Evolutionary conservation across 2,888 invertebrate genomes (phyloP).

Genomic region (Agonopterix subpropinquella): DNA sequence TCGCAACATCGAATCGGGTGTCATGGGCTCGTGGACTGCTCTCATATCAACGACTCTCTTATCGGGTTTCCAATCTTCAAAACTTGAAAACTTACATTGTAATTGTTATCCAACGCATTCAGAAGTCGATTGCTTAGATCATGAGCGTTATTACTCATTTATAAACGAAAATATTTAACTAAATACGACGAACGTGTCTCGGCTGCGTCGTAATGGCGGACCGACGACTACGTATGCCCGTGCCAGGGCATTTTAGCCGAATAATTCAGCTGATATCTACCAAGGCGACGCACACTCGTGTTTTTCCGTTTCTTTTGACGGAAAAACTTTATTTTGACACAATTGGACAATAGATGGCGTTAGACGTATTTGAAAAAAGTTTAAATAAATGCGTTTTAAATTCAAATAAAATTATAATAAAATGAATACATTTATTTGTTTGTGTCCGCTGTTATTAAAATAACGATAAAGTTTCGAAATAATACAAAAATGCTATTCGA

Average conservation of each 20-base stretch:
- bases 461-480: too few species aligned
- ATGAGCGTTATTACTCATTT: constrained; percentile 89
- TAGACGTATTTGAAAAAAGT: background rate
- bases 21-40: constrained; percentile 72
- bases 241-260: constrained; percentile 77
- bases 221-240: constrained; percentile 77
- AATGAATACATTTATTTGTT: background rate
- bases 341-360: constrained; percentile 42
- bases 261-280: constrained; percentile 77
- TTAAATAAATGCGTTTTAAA: background rate
- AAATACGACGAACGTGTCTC: constrained; percentile 77
- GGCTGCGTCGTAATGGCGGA: constrained; percentile 77
- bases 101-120: constrained; percentile 96
- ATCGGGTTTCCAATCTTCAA: constrained; percentile 58
- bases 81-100: constrained; percentile 92
- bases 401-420: background rate
- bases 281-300: constrained; percentile 72
- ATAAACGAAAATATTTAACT: constrained; percentile 78
- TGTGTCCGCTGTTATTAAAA: background rate
- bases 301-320: constrained; percentile 76
- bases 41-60: constrained; percentile 59
- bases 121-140: constrained; percentile 97
- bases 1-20: constrained; percentile 67
- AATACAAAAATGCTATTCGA: too few species aligned
- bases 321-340: constrained; percentile 38